Conservation (phyloP, 1,140 invertebrate genomes). For the Andrena cerasifolii region DNA sequence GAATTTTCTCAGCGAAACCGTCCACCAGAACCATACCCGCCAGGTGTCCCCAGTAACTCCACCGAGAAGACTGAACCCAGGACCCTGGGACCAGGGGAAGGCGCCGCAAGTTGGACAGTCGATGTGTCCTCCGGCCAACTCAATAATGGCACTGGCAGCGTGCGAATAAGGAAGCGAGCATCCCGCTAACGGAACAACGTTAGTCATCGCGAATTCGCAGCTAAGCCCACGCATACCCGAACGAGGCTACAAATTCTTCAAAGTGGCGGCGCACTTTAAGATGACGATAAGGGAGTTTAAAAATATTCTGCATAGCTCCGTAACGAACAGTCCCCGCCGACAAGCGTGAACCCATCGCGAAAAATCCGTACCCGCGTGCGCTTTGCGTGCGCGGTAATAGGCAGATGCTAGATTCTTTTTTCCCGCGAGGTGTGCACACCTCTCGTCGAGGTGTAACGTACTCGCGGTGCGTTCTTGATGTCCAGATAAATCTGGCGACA, state of each 20-base stretch:
- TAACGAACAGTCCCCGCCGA: slow-evolving; percentile 54
- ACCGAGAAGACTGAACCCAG: background rate
- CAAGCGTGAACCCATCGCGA: slow-evolving; percentile 35
- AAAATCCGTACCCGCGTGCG: slow-evolving; percentile 28
- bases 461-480: slow-evolving; percentile 59
- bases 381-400: slow-evolving; percentile 45
- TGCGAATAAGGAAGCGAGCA: slow-evolving; percentile 19
- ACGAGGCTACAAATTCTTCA: slow-evolving; percentile 47
- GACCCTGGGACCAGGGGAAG: background rate
- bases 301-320: slow-evolving; percentile 62
- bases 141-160: background rate
- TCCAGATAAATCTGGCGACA: slow-evolving; percentile 67
- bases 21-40: no score
- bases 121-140: background rate
- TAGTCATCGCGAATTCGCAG: slow-evolving; percentile 42
- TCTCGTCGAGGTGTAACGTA: slow-evolving; percentile 37
- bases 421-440: background rate
- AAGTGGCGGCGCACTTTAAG: slow-evolving; percentile 50
- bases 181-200: slow-evolving; percentile 31
- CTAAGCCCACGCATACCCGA: slow-evolving; percentile 42
- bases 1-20: no score
- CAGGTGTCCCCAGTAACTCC: no score
- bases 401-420: slow-evolving; percentile 33
- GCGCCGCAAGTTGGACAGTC: background rate
- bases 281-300: slow-evolving; percentile 61